A percentile compares a stretch with the other conserved stretches of the same genome.
Conservation (phyloP, 1,140 invertebrate species). For the Drosophila chauvacae region DNA sequence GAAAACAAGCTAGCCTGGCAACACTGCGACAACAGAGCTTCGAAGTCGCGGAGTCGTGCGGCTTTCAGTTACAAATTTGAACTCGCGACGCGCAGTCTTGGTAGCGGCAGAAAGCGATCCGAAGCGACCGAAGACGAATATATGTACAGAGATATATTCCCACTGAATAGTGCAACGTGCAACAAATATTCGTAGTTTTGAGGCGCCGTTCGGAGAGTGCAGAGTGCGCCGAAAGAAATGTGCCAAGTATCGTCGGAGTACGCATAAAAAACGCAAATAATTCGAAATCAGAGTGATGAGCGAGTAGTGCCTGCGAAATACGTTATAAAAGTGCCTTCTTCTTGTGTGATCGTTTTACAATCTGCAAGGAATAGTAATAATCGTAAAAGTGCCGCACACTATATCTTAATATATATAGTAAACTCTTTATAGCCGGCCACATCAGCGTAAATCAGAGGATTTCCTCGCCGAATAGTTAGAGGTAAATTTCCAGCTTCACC, state of each 20-base stretch:
- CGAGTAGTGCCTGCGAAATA: slow-evolving; percentile 50
- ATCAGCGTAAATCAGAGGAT: slow-evolving; percentile 58
- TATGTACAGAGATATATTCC: slow-evolving; percentile 22
- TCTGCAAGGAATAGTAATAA: slow-evolving; percentile 27
- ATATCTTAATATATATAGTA: slow-evolving; percentile 23
- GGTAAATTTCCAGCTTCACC: slow-evolving; percentile 56
- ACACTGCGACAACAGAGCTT: neutral
- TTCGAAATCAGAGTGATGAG: slow-evolving; percentile 37
- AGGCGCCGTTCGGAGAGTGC: slow-evolving; percentile 10
- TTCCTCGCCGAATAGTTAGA: slow-evolving; percentile 41
- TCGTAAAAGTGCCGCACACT: slow-evolving; percentile 33
- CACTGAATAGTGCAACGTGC: slow-evolving; percentile 39
- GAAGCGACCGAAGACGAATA: slow-evolving; percentile 55
- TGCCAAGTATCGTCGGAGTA: slow-evolving; percentile 51
- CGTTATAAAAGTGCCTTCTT: slow-evolving; percentile 50
- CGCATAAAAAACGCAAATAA: slow-evolving; percentile 21
- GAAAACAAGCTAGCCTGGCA: neutral
- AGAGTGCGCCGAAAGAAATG: slow-evolving; percentile 55
- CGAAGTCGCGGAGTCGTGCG: slow-evolving; percentile 21
- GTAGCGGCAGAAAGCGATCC: slow-evolving; percentile 54
- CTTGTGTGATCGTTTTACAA: slow-evolving; percentile 47
- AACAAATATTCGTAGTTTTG: slow-evolving; percentile 59
- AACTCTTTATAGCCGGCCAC: slow-evolving; percentile 39
- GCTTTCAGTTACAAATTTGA: slow-evolving; percentile 63
- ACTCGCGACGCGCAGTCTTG: slow-evolving; percentile 80